These are phyloP conservation scores for Leucoraja ocellata DNA, from an alignment of 2,797 vertebrate genomes.

Conservation along the genomic window DNA sequence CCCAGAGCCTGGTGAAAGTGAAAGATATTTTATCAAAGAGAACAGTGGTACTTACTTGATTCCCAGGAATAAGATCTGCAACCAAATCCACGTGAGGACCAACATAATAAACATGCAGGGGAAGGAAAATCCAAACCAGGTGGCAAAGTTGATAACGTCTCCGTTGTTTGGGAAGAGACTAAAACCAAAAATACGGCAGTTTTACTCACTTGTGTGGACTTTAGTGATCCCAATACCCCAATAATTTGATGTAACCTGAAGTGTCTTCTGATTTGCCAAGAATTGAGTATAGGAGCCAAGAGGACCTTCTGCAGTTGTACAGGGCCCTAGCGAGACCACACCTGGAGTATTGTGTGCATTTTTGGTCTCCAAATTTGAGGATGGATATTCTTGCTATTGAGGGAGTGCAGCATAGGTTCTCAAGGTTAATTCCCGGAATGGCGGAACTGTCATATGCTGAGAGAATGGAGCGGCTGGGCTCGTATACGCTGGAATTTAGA, in stretches of 20 bases:
- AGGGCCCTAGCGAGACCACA: too few species aligned
- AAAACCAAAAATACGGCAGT: not conserved
- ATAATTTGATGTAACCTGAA: not conserved
- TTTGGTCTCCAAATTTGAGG: too few species aligned
- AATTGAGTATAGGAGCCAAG: too few species aligned
- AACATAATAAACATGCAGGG: constrained; percentile 76
- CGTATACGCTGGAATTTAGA: too few species aligned
- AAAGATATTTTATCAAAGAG: not conserved
- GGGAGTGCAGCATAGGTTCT: too few species aligned
- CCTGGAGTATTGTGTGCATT: too few species aligned
- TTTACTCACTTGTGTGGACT: not conserved
- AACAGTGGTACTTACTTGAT: constrained; percentile 68
- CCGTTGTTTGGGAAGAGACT: constrained; percentile 66
- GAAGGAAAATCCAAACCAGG: constrained; percentile 85
- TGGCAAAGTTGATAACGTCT: constrained; percentile 80
- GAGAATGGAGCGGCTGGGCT: too few species aligned
- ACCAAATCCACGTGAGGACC: constrained; percentile 72
- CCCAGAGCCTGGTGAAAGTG: not conserved
- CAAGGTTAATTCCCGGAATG: too few species aligned
- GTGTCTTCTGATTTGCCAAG: too few species aligned
- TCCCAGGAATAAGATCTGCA: constrained; percentile 76
- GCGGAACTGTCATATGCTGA: too few species aligned
- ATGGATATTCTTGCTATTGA: too few species aligned
- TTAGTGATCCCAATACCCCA: not conserved
- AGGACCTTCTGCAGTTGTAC: too few species aligned